Conservation (phyloP, 2,888 invertebrate genomes). For the Dasysyrphus tricinctus region DNA sequence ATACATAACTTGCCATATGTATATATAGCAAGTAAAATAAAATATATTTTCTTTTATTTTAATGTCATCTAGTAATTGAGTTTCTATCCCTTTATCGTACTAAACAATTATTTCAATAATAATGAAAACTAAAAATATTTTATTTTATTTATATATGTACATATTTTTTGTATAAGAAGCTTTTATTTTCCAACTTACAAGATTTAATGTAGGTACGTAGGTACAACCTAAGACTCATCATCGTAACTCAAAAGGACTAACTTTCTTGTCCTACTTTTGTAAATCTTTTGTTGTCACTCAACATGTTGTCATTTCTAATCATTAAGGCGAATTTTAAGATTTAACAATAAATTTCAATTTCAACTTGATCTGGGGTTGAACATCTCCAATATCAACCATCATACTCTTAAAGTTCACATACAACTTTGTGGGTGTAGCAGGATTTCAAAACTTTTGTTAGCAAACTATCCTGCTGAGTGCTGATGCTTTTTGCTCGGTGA, state of each 20-base stretch:
- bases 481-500: not conserved
- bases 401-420: not conserved
- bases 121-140: no score
- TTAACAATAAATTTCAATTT: conserved; percentile 17
- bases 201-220: not conserved
- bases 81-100: no score
- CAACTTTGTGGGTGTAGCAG: not conserved
- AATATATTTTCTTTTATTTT: no score
- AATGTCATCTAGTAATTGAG: no score
- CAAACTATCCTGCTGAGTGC: conserved; percentile 18
- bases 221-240: not conserved
- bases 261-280: conserved; percentile 5
- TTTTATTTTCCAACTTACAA: not conserved
- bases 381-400: not conserved
- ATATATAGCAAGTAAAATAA: no score
- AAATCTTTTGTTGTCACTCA: conserved; percentile 52
- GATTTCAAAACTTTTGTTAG: not conserved
- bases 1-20: no score
- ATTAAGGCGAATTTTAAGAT: conserved; percentile 44
- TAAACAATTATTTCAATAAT: no score
- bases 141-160: no score
- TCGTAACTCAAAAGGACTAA: not conserved
- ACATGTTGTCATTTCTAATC: conserved; percentile 67
- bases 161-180: not conserved
- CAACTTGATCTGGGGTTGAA: conserved; percentile 5